Percentiles rank a stretch among this genome's conserved stretches.
These are phyloP conservation scores for Grammomys surdaster DNA, from an alignment of 2,113 vertebrate species.

Conservation along the genomic window DNA sequence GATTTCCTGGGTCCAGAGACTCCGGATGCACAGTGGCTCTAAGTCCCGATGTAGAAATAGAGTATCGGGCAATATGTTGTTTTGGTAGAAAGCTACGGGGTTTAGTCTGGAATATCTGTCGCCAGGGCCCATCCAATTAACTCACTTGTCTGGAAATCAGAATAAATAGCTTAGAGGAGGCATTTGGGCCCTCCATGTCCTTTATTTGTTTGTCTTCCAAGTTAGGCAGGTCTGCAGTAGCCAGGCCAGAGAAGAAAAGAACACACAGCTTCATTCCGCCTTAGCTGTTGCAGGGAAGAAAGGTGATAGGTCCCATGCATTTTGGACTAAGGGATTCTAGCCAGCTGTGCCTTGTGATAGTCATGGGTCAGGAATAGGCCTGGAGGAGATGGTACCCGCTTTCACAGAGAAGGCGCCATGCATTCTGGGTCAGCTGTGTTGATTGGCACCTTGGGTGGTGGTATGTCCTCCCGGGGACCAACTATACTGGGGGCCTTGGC, in stretches of 20 bases:
- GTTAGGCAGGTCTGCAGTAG: background rate
- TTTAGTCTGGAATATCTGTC: constrained; percentile 69
- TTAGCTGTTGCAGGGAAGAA: background rate
- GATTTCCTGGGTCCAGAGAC: background rate
- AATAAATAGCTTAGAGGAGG: constrained; percentile 63
- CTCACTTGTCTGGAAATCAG: constrained; percentile 73
- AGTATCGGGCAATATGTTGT: constrained; percentile 63
- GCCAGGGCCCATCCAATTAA: constrained; percentile 71
- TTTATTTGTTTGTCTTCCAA: constrained; percentile 28
- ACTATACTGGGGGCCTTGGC: background rate
- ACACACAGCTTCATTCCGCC: background rate
- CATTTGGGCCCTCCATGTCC: background rate
- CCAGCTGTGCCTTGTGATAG: background rate
- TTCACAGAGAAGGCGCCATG: background rate
- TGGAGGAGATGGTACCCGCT: too few species aligned
- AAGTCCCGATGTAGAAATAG: constrained; percentile 35
- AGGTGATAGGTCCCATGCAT: background rate
- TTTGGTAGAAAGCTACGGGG: constrained; percentile 73
- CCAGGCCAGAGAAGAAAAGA: background rate
- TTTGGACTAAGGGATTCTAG: background rate
- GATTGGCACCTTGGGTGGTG: background rate
- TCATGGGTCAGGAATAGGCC: background rate
- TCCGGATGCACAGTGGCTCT: constrained; percentile 1
- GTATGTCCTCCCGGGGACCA: background rate
- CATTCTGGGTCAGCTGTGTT: background rate